Evolutionary conservation across 2,797 vertebrate species (phyloP).

Genomic region (Diplodus puntazzo): DNA sequence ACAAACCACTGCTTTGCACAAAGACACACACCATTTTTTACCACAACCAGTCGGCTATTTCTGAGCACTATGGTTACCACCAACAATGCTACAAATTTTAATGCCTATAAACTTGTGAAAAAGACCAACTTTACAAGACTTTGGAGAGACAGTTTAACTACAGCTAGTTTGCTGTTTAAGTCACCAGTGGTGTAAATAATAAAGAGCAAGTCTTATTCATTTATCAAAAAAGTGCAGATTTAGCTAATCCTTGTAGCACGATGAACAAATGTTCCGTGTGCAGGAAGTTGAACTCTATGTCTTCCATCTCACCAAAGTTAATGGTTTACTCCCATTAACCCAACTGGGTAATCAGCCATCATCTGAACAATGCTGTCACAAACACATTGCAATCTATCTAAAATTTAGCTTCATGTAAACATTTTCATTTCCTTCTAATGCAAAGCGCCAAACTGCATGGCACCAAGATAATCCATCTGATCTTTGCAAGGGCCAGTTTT

Average conservation of each 20-base stretch:
- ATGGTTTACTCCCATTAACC: conserved; percentile 29
- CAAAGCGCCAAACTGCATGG: conserved; percentile 25
- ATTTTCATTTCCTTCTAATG: conserved; percentile 19
- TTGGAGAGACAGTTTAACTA: background rate
- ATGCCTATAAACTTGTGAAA: conserved; percentile 22
- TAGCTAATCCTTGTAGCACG: background rate
- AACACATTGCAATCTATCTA: conserved; percentile 1
- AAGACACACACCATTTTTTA: conserved; percentile 2
- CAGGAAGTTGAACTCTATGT: background rate
- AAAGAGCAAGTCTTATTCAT: conserved; percentile 1
- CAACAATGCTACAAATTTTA: conserved; percentile 10
- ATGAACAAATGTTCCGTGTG: background rate
- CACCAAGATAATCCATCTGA: conserved; percentile 26
- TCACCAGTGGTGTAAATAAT: background rate
- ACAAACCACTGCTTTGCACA: conserved; percentile 12
- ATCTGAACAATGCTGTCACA: conserved; percentile 1
- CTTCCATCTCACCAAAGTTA: conserved; percentile 18
- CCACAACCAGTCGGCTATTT: conserved; percentile 8
- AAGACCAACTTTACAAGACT: conserved; percentile 26
- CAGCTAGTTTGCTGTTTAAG: background rate
- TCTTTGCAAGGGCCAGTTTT: conserved; percentile 34
- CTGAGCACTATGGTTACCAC: conserved; percentile 26
- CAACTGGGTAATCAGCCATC: background rate
- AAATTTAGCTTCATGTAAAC: background rate
- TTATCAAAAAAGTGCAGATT: conserved; percentile 9